Evolutionary conservation across 2,797 vertebrate genomes (phyloP).

Genomic region (Percopsis omiscomaycus): DNA sequence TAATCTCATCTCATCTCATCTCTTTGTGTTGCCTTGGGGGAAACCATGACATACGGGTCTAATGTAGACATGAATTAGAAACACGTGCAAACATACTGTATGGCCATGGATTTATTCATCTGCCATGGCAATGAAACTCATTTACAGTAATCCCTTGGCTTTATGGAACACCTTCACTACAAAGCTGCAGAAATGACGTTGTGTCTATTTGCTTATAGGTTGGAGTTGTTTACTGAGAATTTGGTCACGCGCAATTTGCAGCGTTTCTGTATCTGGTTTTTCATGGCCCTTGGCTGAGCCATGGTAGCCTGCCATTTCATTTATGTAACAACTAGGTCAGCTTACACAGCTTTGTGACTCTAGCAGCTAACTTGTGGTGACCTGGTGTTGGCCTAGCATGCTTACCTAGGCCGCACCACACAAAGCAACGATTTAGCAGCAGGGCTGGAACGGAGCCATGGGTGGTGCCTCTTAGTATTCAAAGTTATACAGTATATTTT

Average conservation of each 20-base stretch:
- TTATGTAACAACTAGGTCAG: conserved; percentile 31
- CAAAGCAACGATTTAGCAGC: conserved; percentile 10
- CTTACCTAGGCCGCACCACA: conserved; percentile 24
- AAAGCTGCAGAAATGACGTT: background rate
- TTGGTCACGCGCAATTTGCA: conserved; percentile 17
- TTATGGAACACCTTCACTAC: conserved; percentile 1
- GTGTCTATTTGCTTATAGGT: conserved; percentile 7
- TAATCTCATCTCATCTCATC: conserved; percentile 2
- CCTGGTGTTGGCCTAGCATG: conserved; percentile 12
- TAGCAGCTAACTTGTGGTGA: conserved; percentile 4
- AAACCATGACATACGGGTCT: background rate
- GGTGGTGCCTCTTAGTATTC: conserved; percentile 5
- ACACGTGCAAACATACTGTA: background rate
- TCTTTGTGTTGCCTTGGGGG: background rate
- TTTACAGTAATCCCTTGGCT: conserved; percentile 1
- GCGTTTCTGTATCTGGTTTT: conserved; percentile 24
- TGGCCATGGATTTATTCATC: background rate
- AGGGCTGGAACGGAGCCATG: background rate
- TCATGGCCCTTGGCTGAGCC: conserved; percentile 21
- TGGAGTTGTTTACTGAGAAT: conserved; percentile 32
- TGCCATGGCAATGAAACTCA: conserved; percentile 8
- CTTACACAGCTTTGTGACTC: conserved; percentile 24
- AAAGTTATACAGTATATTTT: background rate
- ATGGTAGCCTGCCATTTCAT: conserved; percentile 20
- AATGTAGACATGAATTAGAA: background rate